Evolutionary conservation across 2,888 invertebrate genomes (phyloP).

Genomic region (Vesta saturnalis): DNA sequence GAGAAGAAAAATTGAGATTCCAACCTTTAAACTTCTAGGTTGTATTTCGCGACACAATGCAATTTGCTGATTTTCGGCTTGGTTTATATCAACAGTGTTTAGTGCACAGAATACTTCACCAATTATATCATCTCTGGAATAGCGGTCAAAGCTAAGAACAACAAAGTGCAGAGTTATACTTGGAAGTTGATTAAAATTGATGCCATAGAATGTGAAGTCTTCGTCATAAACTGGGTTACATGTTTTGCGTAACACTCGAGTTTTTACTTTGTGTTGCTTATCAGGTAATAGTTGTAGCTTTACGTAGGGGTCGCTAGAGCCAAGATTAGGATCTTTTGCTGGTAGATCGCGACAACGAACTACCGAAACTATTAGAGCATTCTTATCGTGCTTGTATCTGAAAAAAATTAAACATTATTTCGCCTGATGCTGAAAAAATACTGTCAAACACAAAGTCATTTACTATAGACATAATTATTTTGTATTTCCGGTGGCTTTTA

Average conservation of each 20-base stretch:
- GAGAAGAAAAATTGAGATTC: neutral
- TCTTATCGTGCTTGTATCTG: constrained; percentile 90
- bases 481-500: too few relatives aligned
- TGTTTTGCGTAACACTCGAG: constrained; percentile 94
- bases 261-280: constrained; percentile 97
- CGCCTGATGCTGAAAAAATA: too few relatives aligned
- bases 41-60: constrained; percentile 89
- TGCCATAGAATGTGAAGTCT: constrained; percentile 98
- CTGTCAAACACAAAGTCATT: too few relatives aligned
- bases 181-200: constrained; percentile 85
- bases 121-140: constrained; percentile 97
- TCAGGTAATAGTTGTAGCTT: constrained; percentile 97
- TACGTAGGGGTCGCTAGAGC: constrained; percentile 95
- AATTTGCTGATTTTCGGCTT: constrained; percentile 81
- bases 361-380: constrained; percentile 91
- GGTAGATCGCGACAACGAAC: constrained; percentile 90
- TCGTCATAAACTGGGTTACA: constrained; percentile 97
- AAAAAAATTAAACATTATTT: constrained; percentile 37
- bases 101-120: constrained; percentile 95
- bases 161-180: constrained; percentile 94
- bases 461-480: too few relatives aligned
- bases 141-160: constrained; percentile 90
- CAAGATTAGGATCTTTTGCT: constrained; percentile 81
- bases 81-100: constrained; percentile 71
- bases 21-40: constrained; percentile 91